These are phyloP conservation scores for Macrosteles quadrilineatus DNA, from an alignment of 1,140 invertebrate species.

Conservation along the genomic window DNA sequence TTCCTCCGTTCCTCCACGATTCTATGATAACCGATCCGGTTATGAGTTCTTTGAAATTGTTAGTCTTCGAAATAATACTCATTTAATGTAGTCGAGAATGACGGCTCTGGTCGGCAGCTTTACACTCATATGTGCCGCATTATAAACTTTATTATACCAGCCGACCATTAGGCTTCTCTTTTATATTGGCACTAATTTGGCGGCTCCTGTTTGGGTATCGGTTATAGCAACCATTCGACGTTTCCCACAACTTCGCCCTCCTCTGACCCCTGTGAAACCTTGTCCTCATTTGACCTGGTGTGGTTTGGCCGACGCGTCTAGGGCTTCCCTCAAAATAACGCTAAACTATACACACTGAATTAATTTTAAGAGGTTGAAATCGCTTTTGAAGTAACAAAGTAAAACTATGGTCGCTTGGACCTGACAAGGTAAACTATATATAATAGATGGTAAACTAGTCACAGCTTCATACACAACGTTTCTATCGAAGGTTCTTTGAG, in stretches of 20 bases:
- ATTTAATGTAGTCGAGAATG: conserved; percentile 13
- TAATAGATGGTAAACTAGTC: too few relatives aligned
- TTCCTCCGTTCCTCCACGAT: neutral
- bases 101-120: neutral
- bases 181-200: conserved; percentile 19
- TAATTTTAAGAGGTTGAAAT: too few relatives aligned
- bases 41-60: conserved; percentile 11
- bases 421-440: too few relatives aligned
- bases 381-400: too few relatives aligned
- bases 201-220: conserved; percentile 1
- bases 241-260: neutral
- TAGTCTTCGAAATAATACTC: conserved; percentile 12
- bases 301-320: too few relatives aligned
- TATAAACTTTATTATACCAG: conserved; percentile 9
- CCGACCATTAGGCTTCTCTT: neutral
- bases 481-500: too few relatives aligned
- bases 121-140: neutral
- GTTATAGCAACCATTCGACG: neutral
- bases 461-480: too few relatives aligned
- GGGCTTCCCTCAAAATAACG: too few relatives aligned
- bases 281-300: too few relatives aligned
- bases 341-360: too few relatives aligned
- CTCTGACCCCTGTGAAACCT: too few relatives aligned
- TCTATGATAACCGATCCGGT: conserved; percentile 5
- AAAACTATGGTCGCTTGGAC: too few relatives aligned